Evolutionary conservation across 2,888 invertebrate species (phyloP).

Genomic region (Julus scanicus): DNA sequence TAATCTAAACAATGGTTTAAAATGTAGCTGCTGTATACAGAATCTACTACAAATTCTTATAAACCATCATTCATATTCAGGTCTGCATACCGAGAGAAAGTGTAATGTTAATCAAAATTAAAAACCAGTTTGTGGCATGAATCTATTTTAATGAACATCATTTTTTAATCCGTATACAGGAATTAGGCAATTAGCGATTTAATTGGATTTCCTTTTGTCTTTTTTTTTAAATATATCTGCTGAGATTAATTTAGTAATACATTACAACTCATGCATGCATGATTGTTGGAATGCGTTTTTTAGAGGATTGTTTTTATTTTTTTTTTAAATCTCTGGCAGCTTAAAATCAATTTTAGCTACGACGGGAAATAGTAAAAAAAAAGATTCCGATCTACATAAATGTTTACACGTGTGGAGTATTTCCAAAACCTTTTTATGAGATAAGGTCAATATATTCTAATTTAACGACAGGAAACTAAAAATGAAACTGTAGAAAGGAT

Average conservation of each 20-base stretch:
- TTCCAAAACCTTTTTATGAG: background rate
- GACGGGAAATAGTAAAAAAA: background rate
- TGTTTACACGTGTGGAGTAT: background rate
- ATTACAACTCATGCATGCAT: slow-evolving; percentile 25
- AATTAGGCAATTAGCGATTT: background rate
- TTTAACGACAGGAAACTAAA: slow-evolving; percentile 34
- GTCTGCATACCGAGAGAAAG: background rate
- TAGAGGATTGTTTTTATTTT: background rate
- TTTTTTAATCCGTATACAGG: background rate
- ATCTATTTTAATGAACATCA: background rate
- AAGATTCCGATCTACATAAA: slow-evolving; percentile 14
- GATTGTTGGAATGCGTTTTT: background rate
- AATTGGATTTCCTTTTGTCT: slow-evolving; percentile 41
- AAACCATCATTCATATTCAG: background rate
- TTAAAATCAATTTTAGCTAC: background rate
- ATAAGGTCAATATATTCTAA: slow-evolving; percentile 34
- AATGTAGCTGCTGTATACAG: background rate
- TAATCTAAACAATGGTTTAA: background rate
- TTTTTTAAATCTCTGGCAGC: background rate
- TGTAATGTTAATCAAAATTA: background rate
- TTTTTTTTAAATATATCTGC: background rate
- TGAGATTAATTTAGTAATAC: background rate
- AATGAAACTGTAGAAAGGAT: background rate
- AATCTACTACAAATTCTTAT: background rate
- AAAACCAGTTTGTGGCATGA: slow-evolving; percentile 4